Evolutionary conservation across 2,797 vertebrate species (phyloP).

Genomic region (Gymnopithys bicolor): DNA sequence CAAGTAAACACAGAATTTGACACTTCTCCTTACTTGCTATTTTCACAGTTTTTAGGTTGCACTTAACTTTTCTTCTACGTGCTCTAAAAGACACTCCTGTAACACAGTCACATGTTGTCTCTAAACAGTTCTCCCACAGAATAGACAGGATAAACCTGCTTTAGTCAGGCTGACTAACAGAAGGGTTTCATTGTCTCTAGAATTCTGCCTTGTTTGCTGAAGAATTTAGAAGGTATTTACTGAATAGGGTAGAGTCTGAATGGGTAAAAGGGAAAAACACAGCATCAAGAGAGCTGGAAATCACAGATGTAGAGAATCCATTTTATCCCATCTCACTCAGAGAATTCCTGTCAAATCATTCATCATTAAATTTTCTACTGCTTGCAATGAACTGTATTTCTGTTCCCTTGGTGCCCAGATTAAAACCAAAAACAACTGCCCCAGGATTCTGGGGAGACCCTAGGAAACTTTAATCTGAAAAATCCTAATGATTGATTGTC

Average conservation of each 20-base stretch:
- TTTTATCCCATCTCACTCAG: not conserved
- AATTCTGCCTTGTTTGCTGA: not conserved
- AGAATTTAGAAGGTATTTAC: slow-evolving; percentile 34
- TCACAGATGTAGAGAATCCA: not conserved
- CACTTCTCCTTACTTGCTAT: not conserved
- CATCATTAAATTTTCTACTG: not conserved
- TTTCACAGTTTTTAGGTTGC: not conserved
- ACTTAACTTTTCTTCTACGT: not conserved
- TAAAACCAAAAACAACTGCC: not conserved
- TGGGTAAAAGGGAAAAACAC: not conserved
- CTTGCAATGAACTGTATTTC: not conserved
- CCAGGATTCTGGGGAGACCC: not conserved
- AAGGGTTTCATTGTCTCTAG: not conserved
- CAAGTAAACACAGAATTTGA: not conserved
- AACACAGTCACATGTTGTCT: accelerated
- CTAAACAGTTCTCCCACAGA: not conserved
- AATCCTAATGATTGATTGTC: not conserved
- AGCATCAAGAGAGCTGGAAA: not conserved
- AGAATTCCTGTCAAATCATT: not conserved
- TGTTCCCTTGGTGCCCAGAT: not conserved
- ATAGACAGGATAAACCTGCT: slow-evolving; percentile 28
- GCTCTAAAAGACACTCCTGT: not conserved
- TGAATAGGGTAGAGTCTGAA: not conserved
- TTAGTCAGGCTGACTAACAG: not conserved
- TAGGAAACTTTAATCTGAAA: not conserved